phyloP scores from a whole-genome alignment of 1,140 invertebrate species.

The Pseudomyrmex gracilis region DNA sequence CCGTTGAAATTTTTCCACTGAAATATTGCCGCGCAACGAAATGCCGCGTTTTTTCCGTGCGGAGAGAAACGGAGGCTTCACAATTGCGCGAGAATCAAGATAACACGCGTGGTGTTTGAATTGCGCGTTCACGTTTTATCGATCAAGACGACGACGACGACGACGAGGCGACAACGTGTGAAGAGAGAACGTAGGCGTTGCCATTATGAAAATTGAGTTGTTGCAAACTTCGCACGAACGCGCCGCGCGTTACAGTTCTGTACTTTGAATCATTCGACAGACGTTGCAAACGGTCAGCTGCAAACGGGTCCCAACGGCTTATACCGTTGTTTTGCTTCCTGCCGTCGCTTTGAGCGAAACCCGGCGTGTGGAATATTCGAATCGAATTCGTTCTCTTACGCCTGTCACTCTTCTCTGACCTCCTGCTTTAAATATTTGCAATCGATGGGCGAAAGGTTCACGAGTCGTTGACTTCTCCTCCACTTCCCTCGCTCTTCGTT shows the following conservation, averaged over 20 bases:
- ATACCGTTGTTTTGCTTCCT: neutral
- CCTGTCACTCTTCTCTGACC: constrained; percentile 69
- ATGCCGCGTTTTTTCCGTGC: neutral
- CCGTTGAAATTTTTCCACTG: constrained; percentile 7
- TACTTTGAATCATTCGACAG: neutral
- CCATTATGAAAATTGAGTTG: constrained; percentile 35
- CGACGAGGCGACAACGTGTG: constrained; percentile 8
- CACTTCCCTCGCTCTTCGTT: constrained; percentile 24
- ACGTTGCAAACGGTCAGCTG: constrained; percentile 2
- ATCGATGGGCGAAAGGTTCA: constrained; percentile 78
- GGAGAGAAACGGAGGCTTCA: neutral
- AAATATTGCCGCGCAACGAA: neutral
- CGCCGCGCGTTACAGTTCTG: neutral
- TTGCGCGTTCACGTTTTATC: constrained; percentile 17
- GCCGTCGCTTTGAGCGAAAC: constrained; percentile 22
- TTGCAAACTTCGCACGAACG: constrained; percentile 21
- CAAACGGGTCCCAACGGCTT: neutral
- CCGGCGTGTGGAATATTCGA: constrained; percentile 22
- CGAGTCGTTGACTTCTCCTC: constrained; percentile 80
- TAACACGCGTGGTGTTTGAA: constrained; percentile 6
- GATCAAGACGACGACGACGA: constrained; percentile 37
- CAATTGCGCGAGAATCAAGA: constrained; percentile 40
- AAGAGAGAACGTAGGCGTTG: constrained; percentile 30
- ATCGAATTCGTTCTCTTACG: constrained; percentile 18
- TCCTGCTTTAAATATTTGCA: constrained; percentile 82